Base-by-base conservation (phyloP, 1,140 invertebrate genomes). In the Aradophagus sp. region DNA sequence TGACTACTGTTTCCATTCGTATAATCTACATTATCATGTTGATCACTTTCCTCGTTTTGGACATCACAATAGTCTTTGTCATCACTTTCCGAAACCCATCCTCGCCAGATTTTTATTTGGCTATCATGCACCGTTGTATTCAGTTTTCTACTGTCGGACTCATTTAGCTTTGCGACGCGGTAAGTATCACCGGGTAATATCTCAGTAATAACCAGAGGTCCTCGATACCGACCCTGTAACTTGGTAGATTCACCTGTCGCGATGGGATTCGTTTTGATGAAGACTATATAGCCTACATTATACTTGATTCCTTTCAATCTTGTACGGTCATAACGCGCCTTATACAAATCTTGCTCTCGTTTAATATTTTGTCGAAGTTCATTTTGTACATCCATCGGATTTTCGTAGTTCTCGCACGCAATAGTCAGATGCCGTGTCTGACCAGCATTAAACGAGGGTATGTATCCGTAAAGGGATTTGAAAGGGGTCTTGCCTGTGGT, bases 41-140 rank as follows among this genome's bases (percentile, higher is more conserved):
- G 5, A 31, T 31, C n/a, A 11, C 5, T 6, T 11, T 31, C 2
- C 5, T 31, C 29, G 29, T 6, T 31, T 31, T 8, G 2, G 5
- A 8, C n/a, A 6, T 31, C 29, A 5, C 14, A 7, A 36, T 34
- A 15, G 4, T 39, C 36, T 8, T 20, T 1, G 0, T 53, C 16
- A 48, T 47, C 35, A 13, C 32, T 58, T 0, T 58, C 53, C 5
- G 19, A 8, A 35, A 36, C 15, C 41, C 42, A 39, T 16, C 45
- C 56, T 26, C 36, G 42, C 56, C 56, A 61, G 8, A 61, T 42
- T 17, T 61, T 61, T 0, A 61, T 4, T 16, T 61, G 56, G 10
- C 44, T 61, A 0, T 50, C 45, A 34, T 61, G 56, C 0, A 12
- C 56, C 1, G 56, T 61, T 3, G 42, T 20, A n/a, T 31, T 20